Percentiles rank a stretch among this genome's conserved stretches.
phyloP scores from a whole-genome alignment of 1,140 invertebrate species.

The Drosophila repletoides region DNA sequence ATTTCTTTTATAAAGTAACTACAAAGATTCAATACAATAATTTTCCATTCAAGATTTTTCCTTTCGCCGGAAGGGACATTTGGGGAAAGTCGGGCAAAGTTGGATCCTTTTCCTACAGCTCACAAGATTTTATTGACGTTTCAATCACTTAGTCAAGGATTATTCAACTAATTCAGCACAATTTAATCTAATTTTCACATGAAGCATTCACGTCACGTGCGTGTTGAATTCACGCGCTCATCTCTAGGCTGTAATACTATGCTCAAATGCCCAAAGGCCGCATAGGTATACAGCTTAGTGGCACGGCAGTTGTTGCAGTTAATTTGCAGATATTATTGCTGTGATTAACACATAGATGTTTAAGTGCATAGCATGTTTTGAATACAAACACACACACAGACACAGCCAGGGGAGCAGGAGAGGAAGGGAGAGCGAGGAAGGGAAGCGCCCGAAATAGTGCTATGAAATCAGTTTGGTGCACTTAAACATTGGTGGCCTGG shows the following conservation, averaged over 20 bases:
- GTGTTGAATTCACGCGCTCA: no score
- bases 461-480: conserved; percentile 58
- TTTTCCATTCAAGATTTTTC: no score
- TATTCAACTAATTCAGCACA: no score
- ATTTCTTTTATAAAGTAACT: no score
- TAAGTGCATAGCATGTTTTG: conserved; percentile 69
- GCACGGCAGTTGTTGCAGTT: conserved; percentile 55
- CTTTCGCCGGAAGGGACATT: no score
- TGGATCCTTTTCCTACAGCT: no score
- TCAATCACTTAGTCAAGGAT: no score
- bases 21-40: no score
- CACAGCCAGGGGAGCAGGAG: not conserved
- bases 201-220: no score
- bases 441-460: conserved; percentile 11
- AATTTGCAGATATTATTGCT: conserved; percentile 79
- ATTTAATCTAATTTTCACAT: no score
- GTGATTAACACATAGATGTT: conserved; percentile 79
- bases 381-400: conserved; percentile 60
- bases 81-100: no score
- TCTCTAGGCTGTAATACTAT: not conserved
- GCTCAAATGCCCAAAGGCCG: conserved; percentile 40
- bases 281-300: not conserved
- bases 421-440: not conserved
- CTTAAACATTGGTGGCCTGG: conserved; percentile 33
- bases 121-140: no score